phyloP scores from a whole-genome alignment of 1,140 invertebrate species.

The Paracyclopina nana region DNA sequence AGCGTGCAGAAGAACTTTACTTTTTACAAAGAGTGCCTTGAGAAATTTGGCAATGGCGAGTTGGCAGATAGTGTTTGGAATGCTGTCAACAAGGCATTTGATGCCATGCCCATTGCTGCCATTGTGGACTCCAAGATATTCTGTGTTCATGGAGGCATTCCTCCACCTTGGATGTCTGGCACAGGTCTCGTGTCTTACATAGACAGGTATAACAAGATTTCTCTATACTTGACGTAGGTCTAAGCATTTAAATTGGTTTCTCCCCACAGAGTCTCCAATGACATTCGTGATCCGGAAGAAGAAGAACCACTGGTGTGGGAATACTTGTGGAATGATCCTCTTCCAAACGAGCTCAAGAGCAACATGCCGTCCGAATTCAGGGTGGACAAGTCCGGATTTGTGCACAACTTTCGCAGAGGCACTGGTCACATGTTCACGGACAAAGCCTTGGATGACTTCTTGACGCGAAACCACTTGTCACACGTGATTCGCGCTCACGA shows the following conservation, averaged over 20 bases:
- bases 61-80: constrained; percentile 41
- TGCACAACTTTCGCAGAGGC: constrained; percentile 40
- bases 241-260: too few relatives aligned
- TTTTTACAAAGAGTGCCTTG: constrained; percentile 40
- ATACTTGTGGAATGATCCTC: constrained; percentile 53
- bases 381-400: constrained; percentile 41
- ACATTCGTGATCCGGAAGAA: constrained; percentile 37
- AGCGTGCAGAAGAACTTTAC: constrained; percentile 45
- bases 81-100: constrained; percentile 44
- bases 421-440: constrained; percentile 48
- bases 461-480: constrained; percentile 38
- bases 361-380: constrained; percentile 20
- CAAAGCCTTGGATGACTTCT: constrained; percentile 41
- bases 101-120: constrained; percentile 45
- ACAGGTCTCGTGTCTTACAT: constrained; percentile 32
- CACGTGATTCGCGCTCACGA: constrained; percentile 51
- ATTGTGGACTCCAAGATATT: constrained; percentile 47
- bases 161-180: constrained; percentile 37
- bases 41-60: constrained; percentile 40
- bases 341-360: constrained; percentile 29
- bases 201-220: constrained; percentile 24
- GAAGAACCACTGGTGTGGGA: constrained; percentile 49
- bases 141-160: constrained; percentile 52
- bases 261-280: too few relatives aligned
- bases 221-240: too few relatives aligned